Evolutionary conservation across 2,888 invertebrate species (phyloP), one percentile per base, ranked within the genome.

Genomic region (Lycophotia porphyrea): DNA sequence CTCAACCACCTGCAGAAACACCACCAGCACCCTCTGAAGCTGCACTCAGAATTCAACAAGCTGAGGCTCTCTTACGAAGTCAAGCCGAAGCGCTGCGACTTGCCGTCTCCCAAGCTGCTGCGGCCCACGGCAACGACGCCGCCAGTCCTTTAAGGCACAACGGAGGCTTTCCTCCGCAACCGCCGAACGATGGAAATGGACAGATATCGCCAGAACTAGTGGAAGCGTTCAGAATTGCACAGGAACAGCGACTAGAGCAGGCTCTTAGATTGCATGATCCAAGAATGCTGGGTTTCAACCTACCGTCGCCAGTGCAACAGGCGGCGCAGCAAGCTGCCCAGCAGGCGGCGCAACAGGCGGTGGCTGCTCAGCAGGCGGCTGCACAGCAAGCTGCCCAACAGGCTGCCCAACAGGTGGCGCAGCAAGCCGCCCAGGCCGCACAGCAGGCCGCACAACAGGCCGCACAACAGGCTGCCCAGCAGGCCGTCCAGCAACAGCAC

Each of bases 21-120:
- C 96, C 98, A 4, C 97, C 98, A 81, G 98, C 98, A 52, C 98
- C 98, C 82, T 98, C 98, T 0, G 98, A 98, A 92, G 97, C 97
- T 36, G 97, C 97, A 1, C 90, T 98, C 61, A 95, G 98, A 83
- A 97, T 98, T 96, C 98, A 98, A 90, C 98, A 98, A 89, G 98
- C 98, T 1, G 98, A 98, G 93, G 98, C 98, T 0, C 96, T 98
- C 71, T 95, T 99, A 36, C 97, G 98, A 90, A 98, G 98, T 87
- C 98, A 99, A 91, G 98, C 98, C 0, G 98, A 98, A 93, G 98
- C 98, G 0, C 96, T 99, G 55, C 97, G 98, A 89, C 93, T 98
- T 77, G 98, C 98, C 52, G 98, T 98, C 84, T 97, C 97, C 15
- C 98, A 98, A 90, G 97, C 97, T 1, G 97, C 97, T 0, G 97